Evolutionary conservation across 2,797 vertebrate genomes (phyloP), one percentile per base, ranked within the genome.

Genomic region (Danio jaintianensis): DNA sequence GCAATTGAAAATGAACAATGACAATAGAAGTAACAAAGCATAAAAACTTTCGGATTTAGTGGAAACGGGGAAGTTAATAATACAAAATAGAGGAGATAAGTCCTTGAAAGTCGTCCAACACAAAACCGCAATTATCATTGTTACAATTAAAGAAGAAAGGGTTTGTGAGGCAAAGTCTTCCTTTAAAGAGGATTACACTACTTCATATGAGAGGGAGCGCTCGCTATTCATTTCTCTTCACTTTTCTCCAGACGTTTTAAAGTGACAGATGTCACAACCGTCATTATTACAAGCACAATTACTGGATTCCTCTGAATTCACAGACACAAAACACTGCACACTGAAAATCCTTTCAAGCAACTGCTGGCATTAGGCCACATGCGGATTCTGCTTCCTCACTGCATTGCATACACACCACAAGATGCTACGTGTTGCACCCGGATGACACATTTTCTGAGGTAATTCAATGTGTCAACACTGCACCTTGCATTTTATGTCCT

Each of bases 31-130:
- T 90, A 89, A 85, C 88, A 90, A 89, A 88, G 86, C 92, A 93
- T 91, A 92, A 93, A 29, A 94, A 93, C 91, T 92, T 93, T 92
- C 81, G 93, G 93, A 92, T 94, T 94, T 93, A 92, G 92, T 89
- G 89, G 87, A 92, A 91, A 89, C 89, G 89, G 78, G 85, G 93
- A 94, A 94, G 88, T 92, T 92, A 93, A 92, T 94, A 93, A 93
- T 91, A 92, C 88, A 92, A 92, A 92, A 89, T 90, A 89, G 80
- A 78, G 75, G 87, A 91, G 92, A 94, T 94, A 93, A 94, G 92
- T 93, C 91, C 90, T 92, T 92, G 93, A 94, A 93, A 92, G 93
- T 91, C 86, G 90, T 91, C 88, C 89, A 92, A 94, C 91, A 93
- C 81, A 93, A 93, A 93, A 92, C 90, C 88, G 91, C 91, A 94